Evolutionary conservation across 2,797 vertebrate species (phyloP).

Genomic region (Gymnopithys bicolor): DNA sequence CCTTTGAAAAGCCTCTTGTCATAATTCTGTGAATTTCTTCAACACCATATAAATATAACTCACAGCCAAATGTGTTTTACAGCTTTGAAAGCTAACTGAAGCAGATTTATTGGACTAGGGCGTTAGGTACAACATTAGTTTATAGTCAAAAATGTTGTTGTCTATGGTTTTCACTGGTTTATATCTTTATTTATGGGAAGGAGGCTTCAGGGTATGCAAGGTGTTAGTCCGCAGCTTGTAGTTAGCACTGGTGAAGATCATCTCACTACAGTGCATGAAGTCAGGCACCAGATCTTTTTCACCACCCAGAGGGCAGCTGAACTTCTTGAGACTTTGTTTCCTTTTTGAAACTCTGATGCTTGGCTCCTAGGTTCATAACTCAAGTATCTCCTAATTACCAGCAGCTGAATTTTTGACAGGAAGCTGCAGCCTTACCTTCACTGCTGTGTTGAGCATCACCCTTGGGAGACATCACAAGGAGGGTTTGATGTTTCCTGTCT

Average conservation of each 20-base stretch:
- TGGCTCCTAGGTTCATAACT: background rate
- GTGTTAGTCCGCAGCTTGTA: background rate
- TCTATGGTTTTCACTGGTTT: background rate
- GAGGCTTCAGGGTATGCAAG: background rate
- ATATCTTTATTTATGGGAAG: background rate
- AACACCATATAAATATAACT: slow-evolving; percentile 7
- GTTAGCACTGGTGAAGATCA: background rate
- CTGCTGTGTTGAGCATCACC: background rate
- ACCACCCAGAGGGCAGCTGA: background rate
- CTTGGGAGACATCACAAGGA: background rate
- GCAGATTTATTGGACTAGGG: background rate
- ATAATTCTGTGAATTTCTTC: slow-evolving; percentile 15
- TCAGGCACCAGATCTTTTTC: background rate
- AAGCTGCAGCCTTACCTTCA: background rate
- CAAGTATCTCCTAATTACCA: background rate
- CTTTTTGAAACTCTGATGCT: background rate
- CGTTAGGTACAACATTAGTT: background rate
- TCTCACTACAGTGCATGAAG: background rate
- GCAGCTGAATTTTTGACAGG: background rate
- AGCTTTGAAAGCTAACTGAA: slow-evolving; percentile 36
- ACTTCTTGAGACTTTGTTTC: background rate
- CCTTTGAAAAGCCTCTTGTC: slow-evolving; percentile 5
- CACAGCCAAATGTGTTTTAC: background rate
- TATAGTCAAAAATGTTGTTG: background rate
- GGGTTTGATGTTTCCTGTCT: background rate